These are phyloP conservation scores for Corythornis leucogaster DNA, from an alignment of 2,797 vertebrate species.

Conservation along the genomic window DNA sequence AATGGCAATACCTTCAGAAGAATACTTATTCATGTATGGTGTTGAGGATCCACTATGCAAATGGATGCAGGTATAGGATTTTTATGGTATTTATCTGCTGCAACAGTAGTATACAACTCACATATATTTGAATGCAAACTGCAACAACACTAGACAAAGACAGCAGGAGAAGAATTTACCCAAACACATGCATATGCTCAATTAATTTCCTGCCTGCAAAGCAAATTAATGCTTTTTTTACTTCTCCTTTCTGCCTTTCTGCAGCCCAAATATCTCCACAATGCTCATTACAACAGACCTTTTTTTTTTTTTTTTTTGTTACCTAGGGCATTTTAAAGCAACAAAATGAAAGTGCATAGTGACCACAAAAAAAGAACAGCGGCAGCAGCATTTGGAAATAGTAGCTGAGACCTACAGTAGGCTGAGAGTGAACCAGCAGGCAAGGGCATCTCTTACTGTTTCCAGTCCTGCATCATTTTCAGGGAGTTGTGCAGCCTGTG, in stretches of 20 bases:
- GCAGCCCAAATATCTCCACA: background rate
- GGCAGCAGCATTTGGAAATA: background rate
- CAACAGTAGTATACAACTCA: background rate
- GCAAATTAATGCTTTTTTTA: slow-evolving; percentile 7
- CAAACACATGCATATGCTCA: background rate
- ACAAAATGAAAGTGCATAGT: accelerated
- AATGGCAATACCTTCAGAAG: background rate
- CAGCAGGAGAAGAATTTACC: background rate
- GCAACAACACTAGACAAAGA: background rate
- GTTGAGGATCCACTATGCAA: background rate
- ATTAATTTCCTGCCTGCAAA: slow-evolving; percentile 30
- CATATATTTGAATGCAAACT: background rate
- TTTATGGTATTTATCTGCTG: background rate
- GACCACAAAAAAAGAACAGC: background rate
- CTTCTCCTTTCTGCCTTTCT: slow-evolving; percentile 26
- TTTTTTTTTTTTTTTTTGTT: background rate
- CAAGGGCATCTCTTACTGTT: background rate
- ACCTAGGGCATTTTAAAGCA: background rate
- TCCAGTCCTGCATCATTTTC: background rate
- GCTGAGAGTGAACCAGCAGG: accelerated
- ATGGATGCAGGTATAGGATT: background rate
- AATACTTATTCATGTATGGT: background rate
- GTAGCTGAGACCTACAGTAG: background rate
- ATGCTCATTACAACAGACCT: background rate
- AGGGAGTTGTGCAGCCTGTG: accelerated